phyloP scores from a whole-genome alignment of 2,888 invertebrate species.

The Diplazon laetatorius region DNA sequence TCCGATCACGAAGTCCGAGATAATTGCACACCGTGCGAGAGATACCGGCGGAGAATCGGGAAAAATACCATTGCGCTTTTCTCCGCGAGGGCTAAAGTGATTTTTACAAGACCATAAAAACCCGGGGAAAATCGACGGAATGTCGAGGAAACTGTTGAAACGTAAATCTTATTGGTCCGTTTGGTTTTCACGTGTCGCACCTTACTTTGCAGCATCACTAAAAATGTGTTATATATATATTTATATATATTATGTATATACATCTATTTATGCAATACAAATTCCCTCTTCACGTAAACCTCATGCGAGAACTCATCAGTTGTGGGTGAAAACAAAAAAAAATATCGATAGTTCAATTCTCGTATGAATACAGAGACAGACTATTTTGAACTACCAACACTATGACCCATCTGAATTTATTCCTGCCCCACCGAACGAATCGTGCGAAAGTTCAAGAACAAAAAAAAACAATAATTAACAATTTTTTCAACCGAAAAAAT shows the following conservation, averaged over 20 bases:
- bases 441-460: background rate
- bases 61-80: constrained; percentile 22
- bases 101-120: constrained; percentile 54
- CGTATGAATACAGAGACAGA: background rate
- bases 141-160: constrained; percentile 26
- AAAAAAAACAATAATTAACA: background rate
- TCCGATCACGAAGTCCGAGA: constrained; percentile 67
- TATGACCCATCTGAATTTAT: background rate
- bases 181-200: constrained; percentile 41
- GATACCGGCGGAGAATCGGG: constrained; percentile 37
- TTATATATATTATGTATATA: background rate
- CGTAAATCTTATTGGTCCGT: constrained; percentile 51
- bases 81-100: constrained; percentile 53
- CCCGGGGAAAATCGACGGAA: constrained; percentile 13
- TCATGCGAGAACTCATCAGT: background rate
- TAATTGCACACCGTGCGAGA: constrained; percentile 66
- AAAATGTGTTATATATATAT: background rate
- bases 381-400: background rate
- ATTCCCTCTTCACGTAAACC: background rate
- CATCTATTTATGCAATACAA: too few relatives aligned
- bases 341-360: too few relatives aligned
- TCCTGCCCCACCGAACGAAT: background rate
- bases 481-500: background rate
- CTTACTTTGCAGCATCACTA: constrained; percentile 21
- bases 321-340: background rate